These are phyloP conservation scores for Dryocosmus kuriphilus DNA, from an alignment of 2,888 invertebrate species.

Conservation along the genomic window DNA sequence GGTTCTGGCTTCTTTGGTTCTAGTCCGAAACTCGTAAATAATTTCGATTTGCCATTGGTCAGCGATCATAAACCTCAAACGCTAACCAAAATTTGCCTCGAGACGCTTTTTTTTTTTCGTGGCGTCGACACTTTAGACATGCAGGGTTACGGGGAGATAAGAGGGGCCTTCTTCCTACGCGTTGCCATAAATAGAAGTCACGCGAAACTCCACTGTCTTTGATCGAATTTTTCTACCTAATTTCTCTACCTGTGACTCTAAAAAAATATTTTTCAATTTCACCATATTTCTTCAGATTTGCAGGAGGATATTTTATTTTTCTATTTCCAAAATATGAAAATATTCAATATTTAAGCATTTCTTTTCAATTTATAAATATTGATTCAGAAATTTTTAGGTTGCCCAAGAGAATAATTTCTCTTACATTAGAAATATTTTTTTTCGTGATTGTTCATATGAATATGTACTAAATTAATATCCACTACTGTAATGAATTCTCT, in stretches of 20 bases:
- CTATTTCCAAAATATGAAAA: neutral
- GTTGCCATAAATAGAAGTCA: constrained; percentile 38
- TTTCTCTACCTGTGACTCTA: neutral
- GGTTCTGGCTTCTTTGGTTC: neutral
- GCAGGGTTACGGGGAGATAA: constrained; percentile 8
- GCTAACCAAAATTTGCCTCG: neutral
- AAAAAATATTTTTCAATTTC: neutral
- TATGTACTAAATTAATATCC: neutral
- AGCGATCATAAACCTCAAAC: neutral
- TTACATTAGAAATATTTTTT: too few relatives aligned
- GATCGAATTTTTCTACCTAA: constrained; percentile 4
- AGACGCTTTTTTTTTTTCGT: constrained; percentile 20
- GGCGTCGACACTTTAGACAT: constrained; percentile 13
- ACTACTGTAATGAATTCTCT: neutral
- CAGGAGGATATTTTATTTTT: neutral
- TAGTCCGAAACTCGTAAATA: neutral
- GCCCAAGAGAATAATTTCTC: too few relatives aligned
- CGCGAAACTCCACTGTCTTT: constrained; percentile 7
- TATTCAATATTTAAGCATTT: neutral
- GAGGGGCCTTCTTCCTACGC: constrained; percentile 34
- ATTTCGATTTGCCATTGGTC: constrained; percentile 14
- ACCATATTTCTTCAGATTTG: neutral
- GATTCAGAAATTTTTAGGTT: neutral
- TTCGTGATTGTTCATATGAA: too few relatives aligned
- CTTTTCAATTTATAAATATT: neutral